A percentile compares a stretch with the other conserved stretches of the same genome.
phyloP scores from a whole-genome alignment of 2,888 invertebrate genomes.

The Drosophila yooni region DNA sequence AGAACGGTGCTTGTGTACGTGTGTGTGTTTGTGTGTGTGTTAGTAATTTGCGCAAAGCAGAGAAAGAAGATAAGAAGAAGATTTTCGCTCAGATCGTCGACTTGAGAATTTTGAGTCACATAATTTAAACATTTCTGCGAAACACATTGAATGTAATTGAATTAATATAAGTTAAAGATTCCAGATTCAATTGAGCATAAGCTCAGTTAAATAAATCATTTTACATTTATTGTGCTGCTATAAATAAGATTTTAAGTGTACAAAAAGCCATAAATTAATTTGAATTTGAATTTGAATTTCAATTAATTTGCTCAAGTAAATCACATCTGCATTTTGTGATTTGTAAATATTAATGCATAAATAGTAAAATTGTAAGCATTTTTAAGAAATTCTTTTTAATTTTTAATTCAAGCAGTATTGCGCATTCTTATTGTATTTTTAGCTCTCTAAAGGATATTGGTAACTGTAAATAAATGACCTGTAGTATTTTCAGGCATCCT shows the following conservation, averaged over 20 bases:
- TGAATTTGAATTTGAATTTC: no score
- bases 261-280: no score
- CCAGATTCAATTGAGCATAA: background rate
- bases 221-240: no score
- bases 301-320: background rate
- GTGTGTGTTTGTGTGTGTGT: no score
- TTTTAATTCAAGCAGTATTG: background rate
- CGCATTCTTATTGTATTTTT: accelerated
- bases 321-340: background rate
- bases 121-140: background rate
- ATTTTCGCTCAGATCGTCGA: background rate
- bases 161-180: no score
- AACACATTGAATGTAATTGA: background rate
- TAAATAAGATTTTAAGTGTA: no score
- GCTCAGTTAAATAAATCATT: background rate
- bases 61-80: background rate
- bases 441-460: background rate
- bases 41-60: background rate
- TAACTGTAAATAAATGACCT: background rate
- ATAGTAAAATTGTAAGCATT: background rate
- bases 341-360: background rate
- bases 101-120: background rate
- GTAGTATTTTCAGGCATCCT: background rate
- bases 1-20: background rate
- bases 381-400: background rate